phyloP scores from a whole-genome alignment of 2,888 invertebrate species.

The Bugula neritina region DNA sequence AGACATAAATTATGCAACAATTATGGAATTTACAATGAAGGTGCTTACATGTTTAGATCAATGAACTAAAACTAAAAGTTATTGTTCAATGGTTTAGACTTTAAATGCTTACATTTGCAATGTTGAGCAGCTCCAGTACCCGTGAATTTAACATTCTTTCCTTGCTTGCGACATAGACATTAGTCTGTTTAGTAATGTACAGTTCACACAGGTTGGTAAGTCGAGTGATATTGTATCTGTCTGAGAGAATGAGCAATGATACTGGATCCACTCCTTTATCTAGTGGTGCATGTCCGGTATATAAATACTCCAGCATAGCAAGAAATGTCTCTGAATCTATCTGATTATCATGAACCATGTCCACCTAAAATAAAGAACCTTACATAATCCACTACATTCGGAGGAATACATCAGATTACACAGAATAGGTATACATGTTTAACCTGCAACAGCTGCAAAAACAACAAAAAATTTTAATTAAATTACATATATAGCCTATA shows the following conservation, averaged over 20 bases:
- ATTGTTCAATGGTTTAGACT: too few relatives aligned
- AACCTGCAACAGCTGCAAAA: too few relatives aligned
- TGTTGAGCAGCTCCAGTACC: slow-evolving; percentile 41
- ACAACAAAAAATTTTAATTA: too few relatives aligned
- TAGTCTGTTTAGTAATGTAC: slow-evolving; percentile 46
- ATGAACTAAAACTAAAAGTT: too few relatives aligned
- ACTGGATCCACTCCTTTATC: slow-evolving; percentile 40
- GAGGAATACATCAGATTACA: too few relatives aligned
- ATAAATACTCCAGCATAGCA: slow-evolving; percentile 45
- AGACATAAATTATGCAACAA: too few relatives aligned
- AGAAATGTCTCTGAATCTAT: slow-evolving; percentile 38
- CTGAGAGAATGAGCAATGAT: slow-evolving; percentile 41
- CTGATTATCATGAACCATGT: slow-evolving; percentile 35
- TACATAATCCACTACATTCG: too few relatives aligned
- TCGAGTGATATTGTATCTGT: slow-evolving; percentile 41
- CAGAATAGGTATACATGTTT: too few relatives aligned
- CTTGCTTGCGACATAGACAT: slow-evolving; percentile 38
- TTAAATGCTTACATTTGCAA: slow-evolving; percentile 40
- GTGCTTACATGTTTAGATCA: too few relatives aligned
- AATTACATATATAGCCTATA: too few relatives aligned
- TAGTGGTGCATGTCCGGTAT: slow-evolving; percentile 47
- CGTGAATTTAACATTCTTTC: slow-evolving; percentile 45
- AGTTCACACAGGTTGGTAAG: slow-evolving; percentile 47
- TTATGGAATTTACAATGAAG: too few relatives aligned
- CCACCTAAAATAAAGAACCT: too few relatives aligned